Evolutionary conservation across 2,888 invertebrate species (phyloP), one percentile per base, ranked within the genome.

Genomic region (Andrena bicolor): DNA sequence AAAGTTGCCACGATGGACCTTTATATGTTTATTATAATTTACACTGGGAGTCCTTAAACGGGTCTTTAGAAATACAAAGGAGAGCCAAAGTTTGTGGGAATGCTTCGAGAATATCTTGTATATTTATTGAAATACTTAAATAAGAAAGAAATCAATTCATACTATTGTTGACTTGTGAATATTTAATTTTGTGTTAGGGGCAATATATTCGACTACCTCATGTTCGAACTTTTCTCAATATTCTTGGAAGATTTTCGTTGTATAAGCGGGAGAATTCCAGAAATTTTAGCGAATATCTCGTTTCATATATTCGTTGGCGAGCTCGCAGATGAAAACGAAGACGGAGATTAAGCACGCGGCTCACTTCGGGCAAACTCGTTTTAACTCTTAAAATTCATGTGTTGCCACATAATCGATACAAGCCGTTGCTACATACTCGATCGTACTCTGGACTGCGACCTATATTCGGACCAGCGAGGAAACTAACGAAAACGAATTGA

Each of bases 361-460:
- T 28, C 16, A 26, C 23, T 16, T n/a, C 23, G n/a, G 23, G 2
- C 53, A 61, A 78, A 78, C 77, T 68, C 51, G 77, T 74, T 78
- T 53, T 4, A 20, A 63, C 20, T 30, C 30, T 73, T 48, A 48
- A 63, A 74, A 68, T 53, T 53, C 60, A 32, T 1, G 10, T 1
- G 35, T 74, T 65, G 16, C 61, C 13, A 48, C 61, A 72, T 60
- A 61, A 78, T 74, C 66, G 53, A 78, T 78, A 73, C 30, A 20
- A 13, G 10, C 2, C n/a, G 60, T 78, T 78, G 66, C 74, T n/a
- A 8, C 73, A 78, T 48, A 41, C 58, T 13, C 10, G 72, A 72
- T 65, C 71, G 23, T 26, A 10, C 48, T n/a, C 32, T 26, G 35
- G 32, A 30, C 26, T 51, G 20, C 32, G 66, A 48, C 66, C 61